A percentile compares a stretch with the other conserved stretches of the same genome.
These are phyloP conservation scores for Epizoanthus illoricatus DNA, from an alignment of 92 coral and sea anemone species.

Conservation along the genomic window DNA sequence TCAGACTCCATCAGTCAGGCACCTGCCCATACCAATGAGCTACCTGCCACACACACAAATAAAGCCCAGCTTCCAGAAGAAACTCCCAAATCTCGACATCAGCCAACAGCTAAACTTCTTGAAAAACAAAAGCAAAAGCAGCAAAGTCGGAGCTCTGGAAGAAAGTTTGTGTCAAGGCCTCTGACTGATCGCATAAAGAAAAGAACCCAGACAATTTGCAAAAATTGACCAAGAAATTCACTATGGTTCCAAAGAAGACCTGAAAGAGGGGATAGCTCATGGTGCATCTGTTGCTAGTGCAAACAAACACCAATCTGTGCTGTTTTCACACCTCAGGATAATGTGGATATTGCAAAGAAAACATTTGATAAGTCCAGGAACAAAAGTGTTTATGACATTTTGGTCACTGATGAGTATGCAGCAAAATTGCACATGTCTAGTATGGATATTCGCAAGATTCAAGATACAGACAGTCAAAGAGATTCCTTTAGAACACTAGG, in stretches of 20 bases:
- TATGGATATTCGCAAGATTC: conserved; percentile 48
- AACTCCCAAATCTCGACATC: no score
- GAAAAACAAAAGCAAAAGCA: conserved; percentile 11
- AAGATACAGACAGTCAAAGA: conserved; percentile 48
- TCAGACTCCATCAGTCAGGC: background rate
- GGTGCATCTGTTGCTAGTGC: no score
- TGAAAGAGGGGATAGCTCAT: background rate
- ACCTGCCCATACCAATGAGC: background rate
- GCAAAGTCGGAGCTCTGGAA: conserved; percentile 6
- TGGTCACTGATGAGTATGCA: conserved; percentile 11
- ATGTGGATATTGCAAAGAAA: background rate
- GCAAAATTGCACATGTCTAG: conserved; percentile 22
- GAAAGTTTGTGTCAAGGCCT: conserved; percentile 18
- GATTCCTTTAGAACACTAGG: conserved; percentile 34
- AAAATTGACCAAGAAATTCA: conserved; percentile 18
- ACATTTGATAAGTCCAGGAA: background rate
- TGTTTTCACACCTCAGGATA: background rate
- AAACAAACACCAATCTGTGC: no score
- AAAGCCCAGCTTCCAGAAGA: no score
- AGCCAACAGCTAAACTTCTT: no score
- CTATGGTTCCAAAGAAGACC: conserved; percentile 32
- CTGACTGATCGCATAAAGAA: conserved; percentile 19
- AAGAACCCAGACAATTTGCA: background rate
- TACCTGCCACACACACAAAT: no score
- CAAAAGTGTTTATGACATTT: conserved; percentile 21